A percentile compares a stretch with the other conserved stretches of the same genome.
Evolutionary conservation across 2,113 vertebrate species (phyloP).

Genomic region (Pelusios castaneus): DNA sequence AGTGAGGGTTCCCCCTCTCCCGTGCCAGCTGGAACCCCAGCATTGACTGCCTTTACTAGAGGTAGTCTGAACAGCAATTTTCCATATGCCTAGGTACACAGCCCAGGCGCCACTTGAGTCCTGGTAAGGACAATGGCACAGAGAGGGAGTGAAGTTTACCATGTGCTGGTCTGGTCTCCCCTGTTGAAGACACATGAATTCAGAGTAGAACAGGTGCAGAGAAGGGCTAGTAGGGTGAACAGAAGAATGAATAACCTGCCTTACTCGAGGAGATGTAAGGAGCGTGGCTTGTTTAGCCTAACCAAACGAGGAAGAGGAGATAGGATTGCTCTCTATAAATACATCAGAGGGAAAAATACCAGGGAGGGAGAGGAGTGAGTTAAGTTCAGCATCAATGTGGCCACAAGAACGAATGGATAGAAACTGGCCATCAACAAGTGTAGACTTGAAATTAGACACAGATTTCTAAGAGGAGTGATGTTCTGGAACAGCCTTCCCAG

Average conservation of each 20-base stretch:
- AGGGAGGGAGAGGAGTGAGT: neutral
- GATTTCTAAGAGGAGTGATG: neutral
- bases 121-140: neutral
- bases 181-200: no score
- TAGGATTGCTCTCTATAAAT: neutral
- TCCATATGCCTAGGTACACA: neutral
- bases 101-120: no score
- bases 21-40: neutral
- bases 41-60: neutral
- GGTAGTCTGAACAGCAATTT: neutral
- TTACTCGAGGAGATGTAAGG: no score
- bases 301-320: neutral
- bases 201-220: no score
- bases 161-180: no score
- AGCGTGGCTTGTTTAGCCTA: neutral
- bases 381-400: neutral
- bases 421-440: neutral
- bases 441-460: neutral
- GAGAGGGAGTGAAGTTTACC: accelerated
- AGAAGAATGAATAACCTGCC: neutral
- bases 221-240: no score
- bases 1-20: neutral
- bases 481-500: neutral
- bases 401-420: no score
- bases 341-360: neutral